Conservation (phyloP, 1,140 invertebrate genomes). For the Tetramorium simillimum region DNA sequence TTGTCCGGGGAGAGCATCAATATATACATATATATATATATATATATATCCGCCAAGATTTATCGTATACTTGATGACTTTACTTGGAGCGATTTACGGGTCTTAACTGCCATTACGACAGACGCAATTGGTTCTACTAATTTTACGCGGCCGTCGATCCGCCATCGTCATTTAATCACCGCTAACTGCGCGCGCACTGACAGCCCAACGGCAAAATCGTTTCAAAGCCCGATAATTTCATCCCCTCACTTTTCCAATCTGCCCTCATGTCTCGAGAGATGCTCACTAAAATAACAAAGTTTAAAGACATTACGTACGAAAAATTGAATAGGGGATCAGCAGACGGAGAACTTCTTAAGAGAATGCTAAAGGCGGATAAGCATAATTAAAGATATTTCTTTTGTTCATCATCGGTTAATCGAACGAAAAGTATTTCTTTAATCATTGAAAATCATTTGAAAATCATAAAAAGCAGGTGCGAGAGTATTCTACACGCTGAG, state of each 20-base stretch:
- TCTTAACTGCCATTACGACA: conserved; percentile 52
- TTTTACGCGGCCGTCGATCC: conserved; percentile 29
- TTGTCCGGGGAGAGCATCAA: conserved; percentile 37
- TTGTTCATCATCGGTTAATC: background rate
- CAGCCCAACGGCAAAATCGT: conserved; percentile 6
- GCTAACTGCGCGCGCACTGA: conserved; percentile 9
- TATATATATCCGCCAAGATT: conserved; percentile 62
- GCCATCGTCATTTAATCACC: conserved; percentile 36
- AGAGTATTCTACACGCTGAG: too few relatives aligned
- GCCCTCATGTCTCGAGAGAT: background rate
- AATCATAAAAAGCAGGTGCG: background rate
- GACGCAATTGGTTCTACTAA: conserved; percentile 41
- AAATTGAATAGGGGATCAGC: background rate
- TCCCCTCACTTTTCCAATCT: background rate
- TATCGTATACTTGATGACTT: conserved; percentile 73
- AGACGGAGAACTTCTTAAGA: background rate
- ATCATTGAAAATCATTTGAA: background rate
- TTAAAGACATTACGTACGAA: background rate
- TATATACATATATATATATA: background rate
- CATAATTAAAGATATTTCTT: background rate
- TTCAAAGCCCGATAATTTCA: conserved; percentile 14
- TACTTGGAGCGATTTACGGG: conserved; percentile 67
- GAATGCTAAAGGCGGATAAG: background rate
- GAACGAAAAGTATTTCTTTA: background rate
- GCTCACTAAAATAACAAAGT: background rate